Conservation (phyloP, 2,888 invertebrate genomes). For the Drosophila formosana region DNA sequence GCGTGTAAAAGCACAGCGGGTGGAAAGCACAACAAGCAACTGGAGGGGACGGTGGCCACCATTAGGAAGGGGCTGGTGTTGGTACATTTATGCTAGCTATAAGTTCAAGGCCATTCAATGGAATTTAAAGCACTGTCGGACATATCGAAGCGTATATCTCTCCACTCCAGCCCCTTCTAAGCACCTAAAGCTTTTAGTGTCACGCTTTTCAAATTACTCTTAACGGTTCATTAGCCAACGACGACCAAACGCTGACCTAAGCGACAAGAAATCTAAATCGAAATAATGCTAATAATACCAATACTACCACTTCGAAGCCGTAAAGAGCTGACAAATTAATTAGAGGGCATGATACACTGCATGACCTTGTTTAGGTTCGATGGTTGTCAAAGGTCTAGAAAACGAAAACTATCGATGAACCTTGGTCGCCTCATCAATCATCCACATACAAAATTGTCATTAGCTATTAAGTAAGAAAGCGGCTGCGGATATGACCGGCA, state of each 20-base stretch:
- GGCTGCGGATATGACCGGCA: slow-evolving; percentile 32
- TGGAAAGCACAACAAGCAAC: slow-evolving; percentile 15
- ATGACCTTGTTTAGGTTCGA: slow-evolving; percentile 47
- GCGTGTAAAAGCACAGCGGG: slow-evolving; percentile 45
- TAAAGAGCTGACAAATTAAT: slow-evolving; percentile 42
- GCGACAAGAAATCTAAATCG: slow-evolving; percentile 36
- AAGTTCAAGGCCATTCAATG: slow-evolving; percentile 71
- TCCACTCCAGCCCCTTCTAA: slow-evolving; percentile 1
- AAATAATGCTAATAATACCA: slow-evolving; percentile 26
- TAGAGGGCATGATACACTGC: slow-evolving; percentile 23
- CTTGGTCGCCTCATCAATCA: slow-evolving; percentile 54
- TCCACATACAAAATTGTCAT: slow-evolving; percentile 49
- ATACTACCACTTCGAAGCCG: slow-evolving; percentile 7
- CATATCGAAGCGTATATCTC: background rate
- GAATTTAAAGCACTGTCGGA: slow-evolving; percentile 35
- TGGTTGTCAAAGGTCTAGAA: slow-evolving; percentile 10
- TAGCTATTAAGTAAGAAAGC: slow-evolving; percentile 45
- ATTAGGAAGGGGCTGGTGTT: background rate
- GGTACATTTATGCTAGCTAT: slow-evolving; percentile 32
- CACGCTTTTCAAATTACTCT: slow-evolving; percentile 54
- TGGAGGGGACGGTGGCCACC: background rate
- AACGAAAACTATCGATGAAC: slow-evolving; percentile 39
- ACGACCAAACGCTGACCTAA: slow-evolving; percentile 5
- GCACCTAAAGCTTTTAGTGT: slow-evolving; percentile 33
- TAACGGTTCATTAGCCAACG: slow-evolving; percentile 38